Evolutionary conservation across 1,140 invertebrate genomes (phyloP).

Genomic region (Orchestia grillus): DNA sequence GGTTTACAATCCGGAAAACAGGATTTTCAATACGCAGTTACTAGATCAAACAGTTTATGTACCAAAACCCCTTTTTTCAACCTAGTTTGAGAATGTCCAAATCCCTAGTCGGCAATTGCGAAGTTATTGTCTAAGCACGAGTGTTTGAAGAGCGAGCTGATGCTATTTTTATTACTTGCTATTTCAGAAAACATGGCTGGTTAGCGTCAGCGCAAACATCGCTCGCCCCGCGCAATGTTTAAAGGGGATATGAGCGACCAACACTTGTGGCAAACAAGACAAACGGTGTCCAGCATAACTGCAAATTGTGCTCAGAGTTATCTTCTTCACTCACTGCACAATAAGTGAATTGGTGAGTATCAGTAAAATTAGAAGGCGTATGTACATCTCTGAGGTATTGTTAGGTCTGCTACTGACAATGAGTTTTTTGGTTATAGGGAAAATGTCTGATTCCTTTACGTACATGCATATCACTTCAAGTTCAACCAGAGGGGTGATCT

Average conservation of each 20-base stretch:
- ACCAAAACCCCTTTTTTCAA: not conserved
- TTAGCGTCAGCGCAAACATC: slow-evolving; percentile 24
- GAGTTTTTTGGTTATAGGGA: not conserved
- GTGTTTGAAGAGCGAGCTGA: not conserved
- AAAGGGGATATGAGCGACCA: slow-evolving; percentile 48
- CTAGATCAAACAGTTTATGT: too few species aligned
- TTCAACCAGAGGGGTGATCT: too few species aligned
- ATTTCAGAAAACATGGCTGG: slow-evolving; percentile 17
- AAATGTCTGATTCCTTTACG: not conserved
- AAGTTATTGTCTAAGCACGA: not conserved
- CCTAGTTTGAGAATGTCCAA: not conserved
- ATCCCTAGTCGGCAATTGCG: not conserved
- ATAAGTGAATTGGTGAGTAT: not conserved
- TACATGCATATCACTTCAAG: too few species aligned
- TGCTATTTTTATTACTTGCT: slow-evolving; percentile 26
- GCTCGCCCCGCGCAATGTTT: slow-evolving; percentile 1
- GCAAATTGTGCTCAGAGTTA: not conserved
- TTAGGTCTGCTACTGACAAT: not conserved
- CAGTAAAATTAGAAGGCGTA: not conserved
- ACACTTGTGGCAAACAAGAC: slow-evolving; percentile 34
- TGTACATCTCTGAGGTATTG: not conserved
- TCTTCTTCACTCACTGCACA: not conserved
- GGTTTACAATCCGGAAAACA: too few species aligned
- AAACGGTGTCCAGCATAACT: slow-evolving; percentile 13
- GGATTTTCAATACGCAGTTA: too few species aligned